Percentiles rank a stretch among this genome's conserved stretches.
Evolutionary conservation across 2,113 vertebrate genomes (phyloP).

Genomic region (Amblyornis subalaris): DNA sequence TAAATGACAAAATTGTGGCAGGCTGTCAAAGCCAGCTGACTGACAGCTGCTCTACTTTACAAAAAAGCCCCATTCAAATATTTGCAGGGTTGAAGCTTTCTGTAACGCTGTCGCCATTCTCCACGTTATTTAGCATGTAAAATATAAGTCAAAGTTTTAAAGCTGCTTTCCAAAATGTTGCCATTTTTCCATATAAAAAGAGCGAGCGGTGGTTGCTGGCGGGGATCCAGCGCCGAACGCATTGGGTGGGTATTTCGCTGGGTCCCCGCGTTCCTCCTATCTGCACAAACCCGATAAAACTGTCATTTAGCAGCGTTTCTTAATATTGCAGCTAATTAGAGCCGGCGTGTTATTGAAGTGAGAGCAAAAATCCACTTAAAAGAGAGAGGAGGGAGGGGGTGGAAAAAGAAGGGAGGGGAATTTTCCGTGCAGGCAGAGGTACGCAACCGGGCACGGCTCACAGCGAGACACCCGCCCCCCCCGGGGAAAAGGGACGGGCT

Average conservation of each 20-base stretch:
- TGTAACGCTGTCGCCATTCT: slow-evolving; percentile 68
- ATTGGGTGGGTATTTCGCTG: not conserved
- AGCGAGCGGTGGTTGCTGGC: slow-evolving; percentile 47
- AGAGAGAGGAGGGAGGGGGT: not conserved
- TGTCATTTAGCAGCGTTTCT: slow-evolving; percentile 39
- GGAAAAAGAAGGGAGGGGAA: not conserved
- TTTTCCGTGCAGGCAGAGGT: not conserved
- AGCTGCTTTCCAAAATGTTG: slow-evolving; percentile 71
- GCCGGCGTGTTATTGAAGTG: slow-evolving; percentile 44
- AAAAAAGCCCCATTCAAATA: slow-evolving; percentile 76
- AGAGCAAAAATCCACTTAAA: slow-evolving; percentile 56
- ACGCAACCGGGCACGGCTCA: not conserved
- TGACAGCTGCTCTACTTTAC: slow-evolving; percentile 81
- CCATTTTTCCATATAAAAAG: slow-evolving; percentile 68
- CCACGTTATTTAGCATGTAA: slow-evolving; percentile 72
- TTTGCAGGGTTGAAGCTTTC: slow-evolving; percentile 74
- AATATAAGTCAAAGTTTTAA: slow-evolving; percentile 75
- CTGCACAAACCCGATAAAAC: slow-evolving; percentile 54
- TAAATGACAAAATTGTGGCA: slow-evolving; percentile 79
- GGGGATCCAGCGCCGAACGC: slow-evolving; percentile 18
- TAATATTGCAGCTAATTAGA: slow-evolving; percentile 41
- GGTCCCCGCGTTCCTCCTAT: slow-evolving; percentile 53
- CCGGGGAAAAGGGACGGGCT: not conserved
- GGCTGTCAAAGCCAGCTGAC: slow-evolving; percentile 88
- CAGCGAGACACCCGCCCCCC: not conserved